Base-by-base conservation (phyloP, 2,113 vertebrate genomes). In the Zosterops lateralis region DNA sequence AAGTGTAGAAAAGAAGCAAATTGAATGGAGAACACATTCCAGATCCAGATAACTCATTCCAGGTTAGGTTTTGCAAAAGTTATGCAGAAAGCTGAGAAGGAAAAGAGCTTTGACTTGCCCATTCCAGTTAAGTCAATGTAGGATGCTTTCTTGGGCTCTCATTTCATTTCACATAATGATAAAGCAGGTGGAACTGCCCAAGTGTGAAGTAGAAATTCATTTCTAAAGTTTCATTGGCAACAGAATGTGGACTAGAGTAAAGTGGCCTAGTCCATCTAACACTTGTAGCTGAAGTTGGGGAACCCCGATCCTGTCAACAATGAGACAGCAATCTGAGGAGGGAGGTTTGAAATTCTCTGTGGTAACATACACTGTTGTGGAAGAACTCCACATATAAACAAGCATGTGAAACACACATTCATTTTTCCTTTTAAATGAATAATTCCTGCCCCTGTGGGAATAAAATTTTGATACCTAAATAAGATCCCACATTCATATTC, bases 331-430 rank as follows among this genome's bases (percentile, higher is more conserved):
- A 25, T 14, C 3, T n/a, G 31, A 31, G 26, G 40, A 72, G 7
- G 13, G 28, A 72, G 53, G 54, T 31, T 82, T 88, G 88, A 53
- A 87, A 71, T 95, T 96, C 93, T 96, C 81, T 88, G 73, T 72
- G 84, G 92, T 85, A 88, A 84, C 88, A 85, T 28, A 92, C 10
- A 78, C 61, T n/a, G 13, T 38, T 73, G 51, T 25, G 71, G 67
- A 72, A 75, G 14, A 89, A 61, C 32, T 60, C 24, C 11, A 29
- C 60, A 77, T 51, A 90, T n/a, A 68, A 88, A 53, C 7, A 53
- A 53, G 32, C 21, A 68, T 3, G 20, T 42, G 34, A 66, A 92
- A 51, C 6, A 87, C 34, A 61, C 4, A 11, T 42, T 71, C 3
- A 47, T 65, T 78, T 61, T 53, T 73, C 10, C 24, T 90, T 70